phyloP scores from a whole-genome alignment of 2,888 invertebrate species.

The Melanargia galathea region DNA sequence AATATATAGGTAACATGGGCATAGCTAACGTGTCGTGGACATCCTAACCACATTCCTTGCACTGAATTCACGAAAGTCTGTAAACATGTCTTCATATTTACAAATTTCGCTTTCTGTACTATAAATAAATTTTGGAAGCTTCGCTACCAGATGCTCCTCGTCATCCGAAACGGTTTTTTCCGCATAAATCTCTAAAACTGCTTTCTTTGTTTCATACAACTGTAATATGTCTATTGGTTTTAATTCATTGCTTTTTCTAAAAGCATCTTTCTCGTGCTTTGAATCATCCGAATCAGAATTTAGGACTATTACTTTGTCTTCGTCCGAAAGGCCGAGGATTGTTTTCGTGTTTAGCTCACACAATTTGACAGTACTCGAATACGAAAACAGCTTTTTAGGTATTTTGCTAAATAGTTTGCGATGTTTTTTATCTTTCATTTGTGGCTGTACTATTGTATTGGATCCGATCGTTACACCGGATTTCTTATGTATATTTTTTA shows the following conservation, averaged over 20 bases:
- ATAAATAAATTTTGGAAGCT: conserved; percentile 63
- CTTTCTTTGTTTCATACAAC: conserved; percentile 66
- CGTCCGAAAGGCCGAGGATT: conserved; percentile 47
- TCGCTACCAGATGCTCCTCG: conserved; percentile 58
- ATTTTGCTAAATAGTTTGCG: background rate
- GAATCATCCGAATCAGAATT: conserved; percentile 26
- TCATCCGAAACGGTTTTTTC: conserved; percentile 50
- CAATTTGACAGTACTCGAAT: conserved; percentile 32
- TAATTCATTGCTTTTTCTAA: conserved; percentile 22
- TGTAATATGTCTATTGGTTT: conserved; percentile 59
- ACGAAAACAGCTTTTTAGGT: background rate
- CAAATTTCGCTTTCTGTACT: conserved; percentile 50
- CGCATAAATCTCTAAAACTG: conserved; percentile 68
- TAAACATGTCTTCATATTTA: conserved; percentile 25
- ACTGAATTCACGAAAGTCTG: conserved; percentile 43
- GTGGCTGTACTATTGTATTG: conserved; percentile 17
- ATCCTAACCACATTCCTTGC: conserved; percentile 50
- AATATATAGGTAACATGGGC: conserved; percentile 24
- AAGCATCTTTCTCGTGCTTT: conserved; percentile 12
- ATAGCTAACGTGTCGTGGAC: conserved; percentile 46
- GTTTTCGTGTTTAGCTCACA: conserved; percentile 45
- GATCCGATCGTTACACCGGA: conserved; percentile 43
- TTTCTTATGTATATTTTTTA: conserved; percentile 41
- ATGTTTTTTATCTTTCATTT: background rate
- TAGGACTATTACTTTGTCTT: conserved; percentile 48